Conservation (phyloP, 2,888 invertebrate species). For the Agriopis leucophaearia region DNA sequence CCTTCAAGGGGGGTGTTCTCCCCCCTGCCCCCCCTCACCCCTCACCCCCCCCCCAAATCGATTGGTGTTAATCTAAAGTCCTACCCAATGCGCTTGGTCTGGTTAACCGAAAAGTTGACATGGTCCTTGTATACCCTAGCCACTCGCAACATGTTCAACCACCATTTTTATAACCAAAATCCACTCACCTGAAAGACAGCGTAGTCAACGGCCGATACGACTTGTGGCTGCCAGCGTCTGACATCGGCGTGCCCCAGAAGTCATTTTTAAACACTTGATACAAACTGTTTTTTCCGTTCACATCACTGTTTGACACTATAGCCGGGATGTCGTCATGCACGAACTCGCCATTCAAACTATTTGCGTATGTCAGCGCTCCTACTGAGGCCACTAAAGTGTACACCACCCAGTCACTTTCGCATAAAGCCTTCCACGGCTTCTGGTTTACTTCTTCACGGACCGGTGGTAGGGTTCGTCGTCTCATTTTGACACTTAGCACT, state of each 20-base stretch:
- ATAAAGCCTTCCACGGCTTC: conserved; percentile 66
- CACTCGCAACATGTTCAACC: not conserved
- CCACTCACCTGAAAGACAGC: conserved; percentile 93
- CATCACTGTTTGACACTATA: conserved; percentile 93
- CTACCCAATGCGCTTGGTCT: too few species aligned
- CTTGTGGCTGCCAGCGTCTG: conserved; percentile 93
- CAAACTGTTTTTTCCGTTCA: conserved; percentile 89
- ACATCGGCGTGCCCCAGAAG: conserved; percentile 96
- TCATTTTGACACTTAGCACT: conserved; percentile 67
- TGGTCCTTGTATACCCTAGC: not conserved
- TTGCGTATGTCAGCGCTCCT: conserved; percentile 90
- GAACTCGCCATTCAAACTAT: conserved; percentile 92
- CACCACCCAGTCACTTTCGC: conserved; percentile 86
- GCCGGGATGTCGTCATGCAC: conserved; percentile 96
- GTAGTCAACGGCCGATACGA: conserved; percentile 94
- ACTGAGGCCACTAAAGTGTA: conserved; percentile 89
- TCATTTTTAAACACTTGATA: conserved; percentile 90
- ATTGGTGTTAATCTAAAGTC: too few species aligned
- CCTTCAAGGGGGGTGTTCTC: too few species aligned
- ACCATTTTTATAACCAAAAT: not conserved
- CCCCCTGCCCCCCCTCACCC: too few species aligned
- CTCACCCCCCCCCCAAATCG: too few species aligned
- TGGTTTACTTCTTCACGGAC: conserved; percentile 78
- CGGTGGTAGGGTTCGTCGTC: conserved; percentile 77
- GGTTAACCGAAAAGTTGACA: too few species aligned